Base-by-base conservation (phyloP, 2,888 invertebrate genomes). In the Ophion slaviceki region DNA sequence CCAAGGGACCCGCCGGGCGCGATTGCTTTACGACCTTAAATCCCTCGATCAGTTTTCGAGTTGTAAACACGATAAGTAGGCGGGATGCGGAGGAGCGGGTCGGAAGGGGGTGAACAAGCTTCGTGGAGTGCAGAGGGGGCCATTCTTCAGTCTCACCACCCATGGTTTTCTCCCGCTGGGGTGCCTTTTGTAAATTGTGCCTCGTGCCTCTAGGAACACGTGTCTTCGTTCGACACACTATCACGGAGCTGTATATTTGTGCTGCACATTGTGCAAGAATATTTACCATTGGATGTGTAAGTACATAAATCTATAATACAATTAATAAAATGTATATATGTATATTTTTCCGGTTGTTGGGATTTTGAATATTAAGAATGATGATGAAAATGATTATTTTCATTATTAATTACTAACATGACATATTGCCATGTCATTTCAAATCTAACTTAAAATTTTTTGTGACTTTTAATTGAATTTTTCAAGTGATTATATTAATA, bases 31-130 rank as follows among this genome's bases (percentile, higher is more conserved):
- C 76, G 84, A 79, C 84, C 40, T 71, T 83, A 85, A 87, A 87
- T 88, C 83, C 84, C 87, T 84, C 88, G 87, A 88, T 88, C 82
- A 84, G 84, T 88, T 88, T 87, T 82, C 77, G 76, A 78, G 83
- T 80, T 87, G 86, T 87, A 88, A 88, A 86, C 86, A 88, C 82
- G 76, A 85, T 68, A 8, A 36, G 64, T 11, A 75, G 77, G 62
- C 81, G 59, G 62, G 17, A 28, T 17, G 10, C 14, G 36, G 24
- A 24, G 61, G 32, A 57, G 17, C 14, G 24, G 2, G 61, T 53
- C 17, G 14, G 53, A 17, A 53, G 53, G 53, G 53, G 14, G 14
- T 53, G 28, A 10, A 14, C 24, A 10, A 57, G 24, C 11, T 61
- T 68, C 17, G 67, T 59, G 72, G 80, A 81, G 84, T 86, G 53